These are phyloP conservation scores for Malacoctenus gilli DNA, from an alignment of 2,797 vertebrate species.

Conservation along the genomic window DNA sequence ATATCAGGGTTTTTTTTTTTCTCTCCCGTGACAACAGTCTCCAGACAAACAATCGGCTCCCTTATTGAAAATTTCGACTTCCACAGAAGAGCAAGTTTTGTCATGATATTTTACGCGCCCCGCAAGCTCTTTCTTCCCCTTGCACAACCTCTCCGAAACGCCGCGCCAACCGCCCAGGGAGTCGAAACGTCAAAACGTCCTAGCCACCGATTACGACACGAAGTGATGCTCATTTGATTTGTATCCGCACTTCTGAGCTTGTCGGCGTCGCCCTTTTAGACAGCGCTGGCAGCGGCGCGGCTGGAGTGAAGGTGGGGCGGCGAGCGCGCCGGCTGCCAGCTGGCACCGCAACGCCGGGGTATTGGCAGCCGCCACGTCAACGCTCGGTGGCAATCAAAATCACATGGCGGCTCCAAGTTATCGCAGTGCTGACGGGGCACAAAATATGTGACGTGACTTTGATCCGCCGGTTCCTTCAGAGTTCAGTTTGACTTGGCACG, in stretches of 20 bases:
- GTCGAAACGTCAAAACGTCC: too few relatives aligned
- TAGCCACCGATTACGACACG: neutral
- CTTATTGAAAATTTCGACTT: too few relatives aligned
- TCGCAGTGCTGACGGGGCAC: conserved; percentile 56
- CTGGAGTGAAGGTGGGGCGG: conserved; percentile 58
- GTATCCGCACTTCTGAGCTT: conserved; percentile 6
- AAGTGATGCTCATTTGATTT: conserved; percentile 17
- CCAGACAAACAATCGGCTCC: too few relatives aligned
- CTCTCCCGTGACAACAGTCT: too few relatives aligned
- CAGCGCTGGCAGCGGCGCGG: conserved; percentile 23
- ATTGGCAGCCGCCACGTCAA: conserved; percentile 75
- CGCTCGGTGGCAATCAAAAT: conserved; percentile 49
- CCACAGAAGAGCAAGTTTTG: too few relatives aligned
- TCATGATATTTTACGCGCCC: too few relatives aligned
- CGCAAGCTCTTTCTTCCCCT: too few relatives aligned
- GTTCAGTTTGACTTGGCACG: too few relatives aligned
- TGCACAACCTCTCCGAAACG: too few relatives aligned
- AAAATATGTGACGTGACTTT: conserved; percentile 15
- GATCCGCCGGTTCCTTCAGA: neutral
- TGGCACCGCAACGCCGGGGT: conserved; percentile 39
- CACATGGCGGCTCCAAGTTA: conserved; percentile 34
- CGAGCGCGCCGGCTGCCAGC: conserved; percentile 50
- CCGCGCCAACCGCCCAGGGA: too few relatives aligned
- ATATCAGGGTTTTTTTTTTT: too few relatives aligned
- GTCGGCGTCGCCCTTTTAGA: conserved; percentile 15